Base-by-base conservation (phyloP, 2,113 vertebrate species). In the Nanorana parkeri region DNA sequence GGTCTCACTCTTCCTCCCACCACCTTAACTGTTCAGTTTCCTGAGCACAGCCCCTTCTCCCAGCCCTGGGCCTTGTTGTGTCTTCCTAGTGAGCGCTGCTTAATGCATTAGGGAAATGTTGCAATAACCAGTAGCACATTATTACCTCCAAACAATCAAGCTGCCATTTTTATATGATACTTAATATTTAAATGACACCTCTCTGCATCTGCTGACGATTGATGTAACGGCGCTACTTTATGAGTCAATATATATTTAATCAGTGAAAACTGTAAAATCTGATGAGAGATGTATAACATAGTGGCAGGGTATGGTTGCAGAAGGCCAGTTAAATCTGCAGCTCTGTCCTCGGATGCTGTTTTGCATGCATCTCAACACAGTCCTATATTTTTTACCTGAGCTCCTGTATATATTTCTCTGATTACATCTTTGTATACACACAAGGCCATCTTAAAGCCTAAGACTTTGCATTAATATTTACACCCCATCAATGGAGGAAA, bases 241-340 rank as follows among this genome's bases (percentile, higher is more conserved):
- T 96, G 95, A 95, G 92, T 96, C 95, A 95, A 88, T 97, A 95
- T 96, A 95, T 96, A 93, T 96, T 94, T 94, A 96, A 95, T 95
- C 91, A 94, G 92, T 94, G 88, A 88, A 93, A 93, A 96, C 91
- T 92, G 93, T 96, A 95, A 95, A 95, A 95, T 91, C 88, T 94
- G 94, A 95, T 95, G 93, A 94, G 93, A 95, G 95, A 90, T 91
- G 85, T 92, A 90, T 91, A 91, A 89, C 86, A 87, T 85, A 88
- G 85, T 83, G 80, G 80, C 80, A 83, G 80, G 71, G 69, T 76
- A 83, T 60, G 71, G 80, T 83, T 83, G 80, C 80, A 83, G 80
- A 76, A 83, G 80, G 80, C 80, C 72, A 83, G 69, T 83, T 83
- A 83, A 83, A 83, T 65, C 63, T 60, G 71, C 72, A 67, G 63